These are phyloP conservation scores for Drosophila kurseongensis DNA, from an alignment of 1,140 invertebrate species.

Conservation along the genomic window DNA sequence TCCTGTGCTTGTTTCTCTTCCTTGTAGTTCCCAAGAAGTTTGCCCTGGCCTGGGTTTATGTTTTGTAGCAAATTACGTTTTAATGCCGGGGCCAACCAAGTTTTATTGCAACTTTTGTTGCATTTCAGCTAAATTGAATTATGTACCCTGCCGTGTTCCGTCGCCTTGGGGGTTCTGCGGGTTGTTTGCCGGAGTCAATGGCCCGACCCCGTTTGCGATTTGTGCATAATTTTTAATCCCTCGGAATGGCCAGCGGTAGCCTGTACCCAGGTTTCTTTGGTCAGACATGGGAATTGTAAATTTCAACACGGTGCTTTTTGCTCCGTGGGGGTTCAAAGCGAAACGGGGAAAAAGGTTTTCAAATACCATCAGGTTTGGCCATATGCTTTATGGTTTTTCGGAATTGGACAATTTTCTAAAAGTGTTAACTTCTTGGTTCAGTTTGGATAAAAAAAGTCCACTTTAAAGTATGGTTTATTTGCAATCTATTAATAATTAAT, in stretches of 20 bases:
- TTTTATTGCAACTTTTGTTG: slow-evolving; percentile 79
- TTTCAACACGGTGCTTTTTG: slow-evolving; percentile 3
- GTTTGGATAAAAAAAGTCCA: too few species aligned
- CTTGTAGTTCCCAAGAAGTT: slow-evolving; percentile 49
- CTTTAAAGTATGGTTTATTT: too few species aligned
- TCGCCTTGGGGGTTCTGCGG: slow-evolving; percentile 5
- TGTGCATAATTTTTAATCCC: slow-evolving; percentile 49
- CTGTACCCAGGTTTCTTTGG: slow-evolving; percentile 7
- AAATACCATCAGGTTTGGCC: not conserved
- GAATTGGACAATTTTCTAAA: too few species aligned
- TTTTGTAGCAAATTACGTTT: slow-evolving; percentile 70
- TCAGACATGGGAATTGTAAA: not conserved
- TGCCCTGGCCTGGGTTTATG: slow-evolving; percentile 31
- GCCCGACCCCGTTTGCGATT: slow-evolving; percentile 53
- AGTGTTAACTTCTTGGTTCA: not conserved
- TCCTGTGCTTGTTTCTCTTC: slow-evolving; percentile 22
- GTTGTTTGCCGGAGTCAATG: slow-evolving; percentile 26
- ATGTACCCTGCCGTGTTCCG: slow-evolving; percentile 45
- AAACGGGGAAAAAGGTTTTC: not conserved
- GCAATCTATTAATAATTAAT: too few species aligned
- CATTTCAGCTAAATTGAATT: slow-evolving; percentile 76
- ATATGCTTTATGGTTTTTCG: not conserved
- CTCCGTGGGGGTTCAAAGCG: not conserved
- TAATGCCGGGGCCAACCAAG: slow-evolving; percentile 65
- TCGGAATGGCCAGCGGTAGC: slow-evolving; percentile 19